Evolutionary conservation across 2,797 vertebrate species (phyloP), one percentile per base, ranked within the genome.

Genomic region (Sebastes nivosus): DNA sequence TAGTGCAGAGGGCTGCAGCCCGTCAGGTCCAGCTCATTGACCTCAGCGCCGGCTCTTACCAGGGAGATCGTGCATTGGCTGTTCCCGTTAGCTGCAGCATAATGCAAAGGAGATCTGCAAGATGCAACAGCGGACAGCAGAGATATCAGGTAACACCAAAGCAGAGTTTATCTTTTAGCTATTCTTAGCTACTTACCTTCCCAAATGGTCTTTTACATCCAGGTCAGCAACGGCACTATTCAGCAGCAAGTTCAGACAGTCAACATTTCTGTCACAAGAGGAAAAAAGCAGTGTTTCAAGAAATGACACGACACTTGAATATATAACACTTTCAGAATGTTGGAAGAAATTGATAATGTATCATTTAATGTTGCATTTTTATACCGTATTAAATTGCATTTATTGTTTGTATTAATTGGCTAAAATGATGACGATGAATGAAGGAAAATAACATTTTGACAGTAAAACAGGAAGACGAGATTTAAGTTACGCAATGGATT

Each of bases 191-290:
- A 25, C 79, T 88, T 73, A 98, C 98, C 98, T 97, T 93, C 97
- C 98, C 75, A 98, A 96, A 81, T 96, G 94, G 93, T 99, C 98
- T 92, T 96, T 97, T 81, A 96, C 96, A 88, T 95, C 97, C 88
- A 98, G 88, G 79, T 98, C 97, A 82, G 97, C 97, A 79, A 96
- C 96, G 76, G 96, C 96, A 68, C 95, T 97, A 91, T 94, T 97
- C 94, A 99, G 93, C 82, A 99, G 95, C 95, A 98, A 94, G 94
- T 98, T 98, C 90, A 99, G 96, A 96, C 98, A 99, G 94, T 99
- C 97, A 79, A 98, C 94, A 59, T 98, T 98, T 94, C 98, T 99
- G 85, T 29, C n/a, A 83, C 20, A 79, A 58, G 32, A 65, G 82
- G 74, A 42, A 6, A 36, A 65, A 29, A 61, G 30, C 60, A 11